Base-by-base conservation (phyloP, 2,113 vertebrate species). In the Platycercus adscitus region DNA sequence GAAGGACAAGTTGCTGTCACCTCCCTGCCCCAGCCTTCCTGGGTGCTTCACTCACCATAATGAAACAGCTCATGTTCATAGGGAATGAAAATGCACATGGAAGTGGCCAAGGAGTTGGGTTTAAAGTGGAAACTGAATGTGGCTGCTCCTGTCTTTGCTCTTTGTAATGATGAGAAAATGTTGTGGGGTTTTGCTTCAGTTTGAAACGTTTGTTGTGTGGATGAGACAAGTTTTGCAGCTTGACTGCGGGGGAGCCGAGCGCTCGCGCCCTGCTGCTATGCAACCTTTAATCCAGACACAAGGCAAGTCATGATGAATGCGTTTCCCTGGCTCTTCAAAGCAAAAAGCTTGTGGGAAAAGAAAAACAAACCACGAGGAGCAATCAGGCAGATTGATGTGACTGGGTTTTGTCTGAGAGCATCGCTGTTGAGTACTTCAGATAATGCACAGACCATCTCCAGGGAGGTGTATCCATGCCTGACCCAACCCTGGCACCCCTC, bases 201-300 rank as follows among this genome's bases (percentile, higher is more conserved):
- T 82, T 88, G 73, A 65, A 66, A 7, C 23, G 28, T 44, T 85
- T 31, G 17, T 64, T 12, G 0, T 28, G 24, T 44, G 73, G 47
- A 76, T 64, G 65, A 91, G 86, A 79, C 81, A 41, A 78, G 91
- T 90, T 92, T 68, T 89, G 55, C 88, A 76, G 77, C 71, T 68
- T 85, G 87, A 20, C 56, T 86, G 73, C 0, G 4, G 91, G 88
- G 82, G 81, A 95, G 88, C 24, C 0, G 49, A 88, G 75, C 20
- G 68, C 86, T 91, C 0, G 2, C 13, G 91, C 73, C 44, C n/a
- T 71, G 85, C 95, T 97, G 64, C 92, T 94, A 37, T 0, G 47
- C 89, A 95, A 71, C 96, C 95, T 96, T 81, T 95, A 56, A 93
- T 96, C 65, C 37, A 94, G 88, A 25, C 83, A 91, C 65, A 41